Conservation (phyloP, 2,797 vertebrate genomes). For the Hyperoplus immaculatus region DNA sequence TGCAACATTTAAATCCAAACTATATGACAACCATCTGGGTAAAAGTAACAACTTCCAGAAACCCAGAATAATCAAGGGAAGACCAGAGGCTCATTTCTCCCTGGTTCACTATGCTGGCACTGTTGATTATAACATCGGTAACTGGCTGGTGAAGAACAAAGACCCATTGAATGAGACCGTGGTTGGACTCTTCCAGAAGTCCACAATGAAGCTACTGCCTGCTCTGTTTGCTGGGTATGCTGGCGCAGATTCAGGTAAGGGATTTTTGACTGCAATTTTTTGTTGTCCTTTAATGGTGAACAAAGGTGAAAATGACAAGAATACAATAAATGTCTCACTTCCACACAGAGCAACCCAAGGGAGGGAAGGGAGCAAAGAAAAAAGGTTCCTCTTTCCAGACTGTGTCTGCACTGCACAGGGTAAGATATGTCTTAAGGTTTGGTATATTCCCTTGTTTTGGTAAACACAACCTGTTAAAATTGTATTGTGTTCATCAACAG, state of each 20-base stretch:
- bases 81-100: conserved; percentile 86
- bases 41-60: conserved; percentile 87
- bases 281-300: not conserved
- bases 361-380: conserved; percentile 85
- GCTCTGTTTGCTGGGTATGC: conserved; percentile 78
- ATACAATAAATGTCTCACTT: too few relatives aligned
- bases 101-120: conserved; percentile 87
- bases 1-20: conserved; percentile 88
- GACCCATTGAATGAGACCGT: conserved; percentile 89
- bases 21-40: conserved; percentile 87
- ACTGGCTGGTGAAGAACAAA: conserved; percentile 89
- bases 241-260: conserved; percentile 82
- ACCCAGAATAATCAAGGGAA: conserved; percentile 85
- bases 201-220: conserved; percentile 69
- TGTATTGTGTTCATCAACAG: conserved; percentile 64
- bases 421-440: conserved; percentile 55
- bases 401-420: conserved; percentile 90
- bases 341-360: too few relatives aligned
- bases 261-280: not conserved
- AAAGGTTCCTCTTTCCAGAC: conserved; percentile 93
- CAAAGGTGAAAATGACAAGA: not conserved
- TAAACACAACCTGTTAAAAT: too few relatives aligned
- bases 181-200: conserved; percentile 88
- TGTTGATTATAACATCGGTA: conserved; percentile 88
- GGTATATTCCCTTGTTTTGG: not conserved